Conservation (phyloP, 2,797 vertebrate genomes). For the Cuculus canorus region DNA sequence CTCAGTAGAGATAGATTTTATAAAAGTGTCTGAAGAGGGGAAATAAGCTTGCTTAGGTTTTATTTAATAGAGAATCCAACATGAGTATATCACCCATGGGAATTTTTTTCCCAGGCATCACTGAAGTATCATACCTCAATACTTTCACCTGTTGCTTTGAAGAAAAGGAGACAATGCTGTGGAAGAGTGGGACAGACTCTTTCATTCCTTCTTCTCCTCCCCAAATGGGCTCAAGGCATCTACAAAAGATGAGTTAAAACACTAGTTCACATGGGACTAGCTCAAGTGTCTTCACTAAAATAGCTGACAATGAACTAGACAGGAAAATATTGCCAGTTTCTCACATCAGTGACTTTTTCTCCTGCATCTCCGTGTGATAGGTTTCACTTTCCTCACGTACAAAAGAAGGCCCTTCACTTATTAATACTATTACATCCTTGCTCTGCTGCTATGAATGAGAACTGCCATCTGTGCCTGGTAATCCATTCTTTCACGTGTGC, state of each 20-base stretch:
- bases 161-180: neutral
- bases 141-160: neutral
- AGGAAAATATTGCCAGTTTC: neutral
- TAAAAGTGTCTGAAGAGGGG: neutral
- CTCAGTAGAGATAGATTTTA: neutral
- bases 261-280: neutral
- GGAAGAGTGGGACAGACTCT: neutral
- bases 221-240: neutral
- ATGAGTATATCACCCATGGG: neutral
- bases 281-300: neutral
- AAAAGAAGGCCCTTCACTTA: neutral
- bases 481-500: neutral
- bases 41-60: neutral
- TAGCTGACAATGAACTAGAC: neutral
- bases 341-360: neutral
- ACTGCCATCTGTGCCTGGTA: conserved; percentile 10
- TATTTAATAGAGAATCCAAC: neutral
- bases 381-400: neutral
- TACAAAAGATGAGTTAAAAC: neutral
- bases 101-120: neutral
- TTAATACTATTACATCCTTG: neutral
- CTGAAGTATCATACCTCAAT: neutral
- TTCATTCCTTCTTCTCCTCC: neutral
- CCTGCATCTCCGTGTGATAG: neutral
- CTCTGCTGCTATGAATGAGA: neutral